A percentile compares a stretch with the other conserved stretches of the same genome.
Conservation (phyloP, 2,888 invertebrate genomes). For the Petrophora chlorosata region DNA sequence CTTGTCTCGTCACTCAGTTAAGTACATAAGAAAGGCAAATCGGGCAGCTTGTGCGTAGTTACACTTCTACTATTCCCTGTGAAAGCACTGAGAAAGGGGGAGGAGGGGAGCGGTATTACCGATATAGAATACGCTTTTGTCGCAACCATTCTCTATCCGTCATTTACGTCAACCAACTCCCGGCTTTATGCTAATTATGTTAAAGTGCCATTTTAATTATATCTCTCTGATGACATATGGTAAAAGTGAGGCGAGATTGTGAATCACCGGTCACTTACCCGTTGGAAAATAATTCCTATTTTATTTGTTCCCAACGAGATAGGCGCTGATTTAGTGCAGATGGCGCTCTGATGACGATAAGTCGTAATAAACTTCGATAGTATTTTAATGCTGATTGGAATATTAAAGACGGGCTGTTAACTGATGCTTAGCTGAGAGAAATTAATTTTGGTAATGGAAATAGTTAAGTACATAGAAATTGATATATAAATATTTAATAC, state of each 20-base stretch:
- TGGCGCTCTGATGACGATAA: constrained; percentile 25
- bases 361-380: constrained; percentile 6
- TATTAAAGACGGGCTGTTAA: not conserved
- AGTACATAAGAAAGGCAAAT: too few species aligned
- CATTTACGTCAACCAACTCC: constrained; percentile 25
- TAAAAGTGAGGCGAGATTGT: constrained; percentile 31
- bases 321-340: constrained; percentile 30
- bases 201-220: constrained; percentile 30
- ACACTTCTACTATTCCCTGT: constrained; percentile 8
- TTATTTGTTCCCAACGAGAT: constrained; percentile 35
- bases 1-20: too few species aligned
- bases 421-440: too few species aligned
- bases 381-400: constrained; percentile 6
- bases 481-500: too few species aligned
- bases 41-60: constrained; percentile 11
- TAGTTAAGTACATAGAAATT: not conserved
- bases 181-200: constrained; percentile 34
- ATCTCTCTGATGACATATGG: constrained; percentile 2
- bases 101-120: constrained; percentile 22
- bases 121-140: constrained; percentile 32
- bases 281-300: constrained; percentile 55
- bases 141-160: constrained; percentile 23
- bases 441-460: too few species aligned
- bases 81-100: constrained; percentile 10
- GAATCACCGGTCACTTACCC: constrained; percentile 76